These are phyloP conservation scores for Cheilosia impressa DNA, from an alignment of 2,888 invertebrate species.

Conservation along the genomic window DNA sequence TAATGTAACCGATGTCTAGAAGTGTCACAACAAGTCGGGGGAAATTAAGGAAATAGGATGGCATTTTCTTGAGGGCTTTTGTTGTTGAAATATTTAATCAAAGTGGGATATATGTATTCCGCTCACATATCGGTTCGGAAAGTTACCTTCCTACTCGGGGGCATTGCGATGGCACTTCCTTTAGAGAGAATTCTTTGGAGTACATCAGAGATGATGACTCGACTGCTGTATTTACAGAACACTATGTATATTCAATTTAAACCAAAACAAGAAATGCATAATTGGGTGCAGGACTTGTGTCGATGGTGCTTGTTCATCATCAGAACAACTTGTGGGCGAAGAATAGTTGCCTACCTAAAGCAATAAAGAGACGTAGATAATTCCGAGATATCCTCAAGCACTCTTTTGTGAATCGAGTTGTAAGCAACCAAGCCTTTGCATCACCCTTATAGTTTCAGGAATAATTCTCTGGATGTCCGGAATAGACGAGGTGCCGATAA, in stretches of 20 bases:
- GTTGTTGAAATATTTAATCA: constrained; percentile 52
- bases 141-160: not conserved
- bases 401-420: not conserved
- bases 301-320: too few species aligned
- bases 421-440: not conserved
- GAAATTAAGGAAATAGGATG: constrained; percentile 63
- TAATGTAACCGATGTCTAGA: constrained; percentile 52
- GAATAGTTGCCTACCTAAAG: too few species aligned
- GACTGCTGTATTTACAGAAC: not conserved
- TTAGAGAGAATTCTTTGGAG: not conserved
- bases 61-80: constrained; percentile 59
- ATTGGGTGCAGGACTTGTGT: too few species aligned
- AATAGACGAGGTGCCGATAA: too few species aligned
- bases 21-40: constrained; percentile 68
- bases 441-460: too few species aligned
- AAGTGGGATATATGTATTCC: constrained; percentile 21
- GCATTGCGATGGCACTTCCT: constrained; percentile 7
- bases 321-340: too few species aligned
- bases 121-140: constrained; percentile 35
- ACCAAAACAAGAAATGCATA: too few species aligned
- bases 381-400: not conserved
- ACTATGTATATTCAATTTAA: not conserved
- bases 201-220: not conserved
- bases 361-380: not conserved
- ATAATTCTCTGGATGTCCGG: too few species aligned